phyloP scores from a whole-genome alignment of 2,113 vertebrate species.

The Hyla sarda region DNA sequence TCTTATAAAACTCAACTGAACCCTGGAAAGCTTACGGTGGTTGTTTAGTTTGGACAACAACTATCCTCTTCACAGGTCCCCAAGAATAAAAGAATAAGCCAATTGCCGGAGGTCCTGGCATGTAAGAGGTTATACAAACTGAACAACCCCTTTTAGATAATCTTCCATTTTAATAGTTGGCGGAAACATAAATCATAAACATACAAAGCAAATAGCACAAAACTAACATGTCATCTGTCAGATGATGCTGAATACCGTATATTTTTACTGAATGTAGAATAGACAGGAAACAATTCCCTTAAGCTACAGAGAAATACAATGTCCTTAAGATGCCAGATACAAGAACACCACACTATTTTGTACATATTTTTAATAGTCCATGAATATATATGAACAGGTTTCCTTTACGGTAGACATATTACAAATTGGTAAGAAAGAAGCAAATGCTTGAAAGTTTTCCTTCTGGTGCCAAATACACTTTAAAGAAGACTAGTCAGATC shows the following conservation, averaged over 20 bases:
- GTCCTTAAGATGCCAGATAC: background rate
- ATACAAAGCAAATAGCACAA: background rate
- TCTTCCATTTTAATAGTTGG: background rate
- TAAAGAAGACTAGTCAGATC: background rate
- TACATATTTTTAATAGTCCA: background rate
- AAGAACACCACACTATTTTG: background rate
- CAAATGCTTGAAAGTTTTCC: no score
- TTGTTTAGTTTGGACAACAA: no score
- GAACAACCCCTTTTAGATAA: no score
- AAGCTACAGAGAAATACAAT: background rate
- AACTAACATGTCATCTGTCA: no score
- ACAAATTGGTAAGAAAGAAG: background rate
- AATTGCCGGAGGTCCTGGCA: no score
- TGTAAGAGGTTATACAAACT: no score
- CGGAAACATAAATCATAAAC: background rate
- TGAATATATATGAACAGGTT: background rate
- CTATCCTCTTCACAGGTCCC: no score
- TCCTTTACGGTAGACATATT: background rate
- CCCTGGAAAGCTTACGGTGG: background rate
- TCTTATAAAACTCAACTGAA: background rate
- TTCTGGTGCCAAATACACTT: background rate
- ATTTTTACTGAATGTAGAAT: no score
- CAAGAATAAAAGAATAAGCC: no score
- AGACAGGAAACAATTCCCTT: background rate
- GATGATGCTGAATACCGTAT: no score